Base-by-base conservation (phyloP, 2,888 invertebrate genomes). In the Amphipoea lucens region DNA sequence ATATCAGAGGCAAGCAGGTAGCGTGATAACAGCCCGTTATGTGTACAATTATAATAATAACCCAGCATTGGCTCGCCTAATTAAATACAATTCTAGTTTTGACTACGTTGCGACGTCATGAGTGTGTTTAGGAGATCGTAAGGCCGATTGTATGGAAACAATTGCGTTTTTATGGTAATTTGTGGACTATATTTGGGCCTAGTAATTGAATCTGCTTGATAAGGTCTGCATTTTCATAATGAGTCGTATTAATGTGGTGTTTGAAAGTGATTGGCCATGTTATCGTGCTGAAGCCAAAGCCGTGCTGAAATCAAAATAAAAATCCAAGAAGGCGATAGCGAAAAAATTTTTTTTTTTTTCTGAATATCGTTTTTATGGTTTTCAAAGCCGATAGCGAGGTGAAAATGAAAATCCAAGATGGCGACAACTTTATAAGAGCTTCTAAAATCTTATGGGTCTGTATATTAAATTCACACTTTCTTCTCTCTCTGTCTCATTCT, bases 11-110 rank as follows among this genome's bases (percentile, higher is more conserved):
- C 81, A 79, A 77, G 79, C 89, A 90, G 90, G 90, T 92, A 87
- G 90, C 92, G 91, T 92, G 91, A 82, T 90, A 89, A 91, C 84
- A 81, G 79, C 80, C 88, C 79, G 89, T 92, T 88, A 89, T 83
- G 80, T 51, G 72, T 74, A 83, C 90, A 91, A 92, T 92, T 92
- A 92, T 88, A 89, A 88, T 87, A 82, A 84, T 74, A 85, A 87
- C 87, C 78, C 79, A 4, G 65, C 72, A 66, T 88, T 86, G 77
- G 76, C 79, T 54, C 89, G 85, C 91, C 89, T 91, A 89, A 92
- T 92, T 91, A 90, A 83, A 85, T 85, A 87, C 82, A 79, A 73
- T 78, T 75, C 73, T 77, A 74, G 76, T 77, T 84, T 74, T 65
- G 79, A 83, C 81, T 81, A 73, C 81, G 82, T 73, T 57, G 71